Percentiles rank a stretch among this genome's conserved stretches.
phyloP scores from a whole-genome alignment of 2,797 vertebrate genomes.

The Pyrocephalus nanus region DNA sequence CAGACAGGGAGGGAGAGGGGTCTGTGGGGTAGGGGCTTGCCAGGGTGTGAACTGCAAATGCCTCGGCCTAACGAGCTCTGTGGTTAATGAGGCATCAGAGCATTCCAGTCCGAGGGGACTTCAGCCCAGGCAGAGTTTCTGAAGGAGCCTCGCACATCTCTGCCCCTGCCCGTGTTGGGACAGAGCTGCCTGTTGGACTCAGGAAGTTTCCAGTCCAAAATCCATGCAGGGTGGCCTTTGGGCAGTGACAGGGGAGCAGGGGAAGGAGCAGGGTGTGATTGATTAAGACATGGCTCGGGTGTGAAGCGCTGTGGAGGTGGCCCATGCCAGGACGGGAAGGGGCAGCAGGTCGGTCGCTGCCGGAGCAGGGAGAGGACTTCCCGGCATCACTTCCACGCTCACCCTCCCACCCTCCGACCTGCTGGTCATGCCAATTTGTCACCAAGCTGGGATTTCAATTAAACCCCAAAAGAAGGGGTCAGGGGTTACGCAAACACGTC shows the following conservation, averaged over 20 bases:
- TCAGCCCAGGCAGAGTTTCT: background rate
- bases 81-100: background rate
- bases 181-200: accelerated
- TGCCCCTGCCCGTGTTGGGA: accelerated
- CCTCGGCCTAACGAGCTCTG: background rate
- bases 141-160: background rate
- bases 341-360: accelerated
- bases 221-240: background rate
- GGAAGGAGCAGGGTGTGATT: background rate
- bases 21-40: background rate
- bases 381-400: accelerated
- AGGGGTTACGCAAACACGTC: conserved; percentile 61
- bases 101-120: background rate
- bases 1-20: background rate
- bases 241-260: accelerated
- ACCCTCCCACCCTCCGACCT: background rate
- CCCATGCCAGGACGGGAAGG: background rate
- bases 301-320: background rate
- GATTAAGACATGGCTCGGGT: accelerated
- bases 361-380: background rate
- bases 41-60: background rate
- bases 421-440: conserved; percentile 68
- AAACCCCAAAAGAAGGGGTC: conserved; percentile 52
- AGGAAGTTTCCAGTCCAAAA: background rate
- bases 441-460: conserved; percentile 59